Base-by-base conservation (phyloP, 1,140 invertebrate species). In the Formica selysi region DNA sequence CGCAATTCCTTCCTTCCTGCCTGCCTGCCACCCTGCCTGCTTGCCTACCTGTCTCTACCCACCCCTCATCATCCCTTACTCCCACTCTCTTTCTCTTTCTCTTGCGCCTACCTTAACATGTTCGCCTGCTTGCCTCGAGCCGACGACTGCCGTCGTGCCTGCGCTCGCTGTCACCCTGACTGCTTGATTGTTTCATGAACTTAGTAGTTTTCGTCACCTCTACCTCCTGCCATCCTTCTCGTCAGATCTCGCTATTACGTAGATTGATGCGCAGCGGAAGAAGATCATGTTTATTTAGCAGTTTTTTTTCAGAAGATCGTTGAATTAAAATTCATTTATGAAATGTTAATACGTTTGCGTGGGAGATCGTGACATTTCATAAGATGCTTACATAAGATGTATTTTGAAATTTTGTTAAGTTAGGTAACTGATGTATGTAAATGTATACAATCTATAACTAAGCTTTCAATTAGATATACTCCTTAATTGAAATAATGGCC, bases 1-100 rank as follows among this genome's bases (percentile, higher is more conserved):
- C 94, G 94, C 94, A 76, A 86, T 89, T 87, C 85, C 79, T 90
- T 88, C 85, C 87, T 91, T 76, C 76, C 79, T 90, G 83, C 86
- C 62, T 89, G 81, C 80, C 57, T 65, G 62, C 76, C 70, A 78
- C 61, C 89, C 70, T 85, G 71, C 81, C 26, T 71, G 65, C 78
- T 36, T 78, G 29, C 86, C 61, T 68, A 57, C 84, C 74, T 89
- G 81, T 85, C 88, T 90, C 90, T 91, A 76, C 86, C 86, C 86
- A 80, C 73, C 73, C 61, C 16, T 10, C 48, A 1, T 41, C 70
- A 32, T 29, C 36, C 54, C 54, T 32, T 51, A 44, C 54, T 59
- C 36, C 48, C 51, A 62, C 48, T 26, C 29, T 64, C 61, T 64
- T 38, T 65, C 41, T 19, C 44, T 29, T 26, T 73, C 62, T 68